A percentile compares a stretch with the other conserved stretches of the same genome.
Evolutionary conservation across 2,113 vertebrate species (phyloP).

Genomic region (Oreocharis arfaki): DNA sequence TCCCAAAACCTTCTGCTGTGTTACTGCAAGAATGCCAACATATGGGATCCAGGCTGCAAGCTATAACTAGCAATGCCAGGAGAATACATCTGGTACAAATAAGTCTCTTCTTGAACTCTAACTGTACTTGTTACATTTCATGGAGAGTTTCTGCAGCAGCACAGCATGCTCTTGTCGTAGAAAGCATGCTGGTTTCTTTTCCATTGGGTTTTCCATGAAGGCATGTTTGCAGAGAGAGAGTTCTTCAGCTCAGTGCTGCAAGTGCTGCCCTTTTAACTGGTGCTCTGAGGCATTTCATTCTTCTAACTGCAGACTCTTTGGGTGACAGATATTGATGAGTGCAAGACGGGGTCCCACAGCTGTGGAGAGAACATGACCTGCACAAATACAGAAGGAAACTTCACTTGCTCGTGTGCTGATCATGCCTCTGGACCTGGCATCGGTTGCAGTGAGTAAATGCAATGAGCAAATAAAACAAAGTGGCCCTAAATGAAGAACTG

Average conservation of each 20-base stretch:
- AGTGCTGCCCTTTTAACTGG: background rate
- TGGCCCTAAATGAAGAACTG: background rate
- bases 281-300: constrained; percentile 19
- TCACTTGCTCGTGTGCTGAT: constrained; percentile 65
- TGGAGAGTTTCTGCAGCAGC: background rate
- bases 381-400: constrained; percentile 73
- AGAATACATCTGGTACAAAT: background rate
- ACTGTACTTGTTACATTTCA: background rate
- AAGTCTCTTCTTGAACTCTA: background rate
- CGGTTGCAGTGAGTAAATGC: constrained; percentile 66
- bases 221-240: background rate
- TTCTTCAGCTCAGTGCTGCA: background rate
- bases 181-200: background rate
- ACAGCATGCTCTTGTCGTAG: background rate
- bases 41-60: background rate
- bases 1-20: background rate
- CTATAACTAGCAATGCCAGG: background rate
- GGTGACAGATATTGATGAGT: constrained; percentile 81
- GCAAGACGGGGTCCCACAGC: constrained; percentile 59
- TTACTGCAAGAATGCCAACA: background rate
- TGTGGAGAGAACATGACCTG: constrained; percentile 75
- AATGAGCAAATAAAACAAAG: background rate
- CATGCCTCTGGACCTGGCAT: constrained; percentile 47
- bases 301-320: constrained; percentile 58
- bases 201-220: background rate